Conservation (phyloP, 2,113 vertebrate species). For the Notarius lentiginosus region DNA sequence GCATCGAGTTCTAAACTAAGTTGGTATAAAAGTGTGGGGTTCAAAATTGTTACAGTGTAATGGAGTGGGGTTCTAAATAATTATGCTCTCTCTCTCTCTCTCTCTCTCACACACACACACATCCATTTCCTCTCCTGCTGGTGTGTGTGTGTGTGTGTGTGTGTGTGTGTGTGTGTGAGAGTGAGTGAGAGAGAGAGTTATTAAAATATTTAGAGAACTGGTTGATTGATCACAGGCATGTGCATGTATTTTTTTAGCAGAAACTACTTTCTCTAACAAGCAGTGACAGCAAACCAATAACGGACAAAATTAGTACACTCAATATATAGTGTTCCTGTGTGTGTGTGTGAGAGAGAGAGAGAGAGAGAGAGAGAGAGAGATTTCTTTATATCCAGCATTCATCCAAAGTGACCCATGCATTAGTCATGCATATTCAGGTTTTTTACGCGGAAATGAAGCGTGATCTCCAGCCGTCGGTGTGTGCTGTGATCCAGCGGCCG, state of each 20-base stretch:
- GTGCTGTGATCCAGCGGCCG: slow-evolving; percentile 56
- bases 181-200: not conserved
- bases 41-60: too few species aligned
- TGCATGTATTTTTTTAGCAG: not conserved
- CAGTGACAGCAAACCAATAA: slow-evolving; percentile 70
- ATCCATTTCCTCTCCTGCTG: not conserved
- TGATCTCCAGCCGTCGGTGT: slow-evolving; percentile 41
- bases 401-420: slow-evolving; percentile 55
- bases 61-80: too few species aligned
- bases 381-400: slow-evolving; percentile 67
- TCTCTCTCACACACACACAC: not conserved
- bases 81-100: not conserved
- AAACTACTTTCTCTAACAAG: slow-evolving; percentile 49
- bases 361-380: slow-evolving; percentile 43
- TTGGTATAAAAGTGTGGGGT: too few species aligned
- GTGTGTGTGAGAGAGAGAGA: slow-evolving; percentile 23
- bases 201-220: slow-evolving; percentile 21
- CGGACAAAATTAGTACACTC: slow-evolving; percentile 66
- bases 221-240: slow-evolving; percentile 14
- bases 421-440: slow-evolving; percentile 51
- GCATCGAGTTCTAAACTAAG: too few species aligned
- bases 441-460: slow-evolving; percentile 52
- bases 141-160: not conserved
- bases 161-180: not conserved
- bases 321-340: slow-evolving; percentile 56